Percentiles rank a stretch among this genome's conserved stretches.
These are phyloP conservation scores for Herminia tarsipennalis DNA, from an alignment of 2,888 invertebrate species.

Conservation along the genomic window DNA sequence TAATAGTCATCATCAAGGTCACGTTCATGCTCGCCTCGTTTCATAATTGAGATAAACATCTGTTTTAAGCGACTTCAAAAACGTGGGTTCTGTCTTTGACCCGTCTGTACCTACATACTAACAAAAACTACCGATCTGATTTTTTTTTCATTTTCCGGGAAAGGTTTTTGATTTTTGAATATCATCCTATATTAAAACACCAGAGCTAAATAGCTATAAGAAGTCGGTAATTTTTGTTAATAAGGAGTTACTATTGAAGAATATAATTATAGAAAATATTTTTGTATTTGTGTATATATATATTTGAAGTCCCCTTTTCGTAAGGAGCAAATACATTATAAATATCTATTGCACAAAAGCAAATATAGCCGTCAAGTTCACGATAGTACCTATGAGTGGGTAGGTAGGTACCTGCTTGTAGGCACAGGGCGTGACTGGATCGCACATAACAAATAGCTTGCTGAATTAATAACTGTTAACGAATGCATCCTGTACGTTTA, in stretches of 20 bases:
- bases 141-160: too few species aligned
- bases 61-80: background rate
- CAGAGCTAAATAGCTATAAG: too few species aligned
- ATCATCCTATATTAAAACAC: too few species aligned
- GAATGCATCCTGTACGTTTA: conserved; percentile 52
- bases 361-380: background rate
- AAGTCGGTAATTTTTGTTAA: too few species aligned
- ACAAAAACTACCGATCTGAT: too few species aligned
- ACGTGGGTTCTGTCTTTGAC: background rate
- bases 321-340: too few species aligned
- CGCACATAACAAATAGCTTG: conserved; percentile 23
- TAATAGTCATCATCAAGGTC: background rate
- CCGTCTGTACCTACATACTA: too few species aligned
- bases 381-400: background rate
- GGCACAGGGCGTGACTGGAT: conserved; percentile 42
- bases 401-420: background rate
- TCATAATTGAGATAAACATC: background rate
- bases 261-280: background rate
- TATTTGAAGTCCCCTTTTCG: too few species aligned
- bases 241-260: too few species aligned
- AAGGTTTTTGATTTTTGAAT: too few species aligned
- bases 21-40: background rate
- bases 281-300: background rate
- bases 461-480: conserved; percentile 44
- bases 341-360: background rate